Percentiles rank a stretch among this genome's conserved stretches.
Conservation (phyloP, 2,113 vertebrate species). For the Oncorhynchus mykiss region DNA sequence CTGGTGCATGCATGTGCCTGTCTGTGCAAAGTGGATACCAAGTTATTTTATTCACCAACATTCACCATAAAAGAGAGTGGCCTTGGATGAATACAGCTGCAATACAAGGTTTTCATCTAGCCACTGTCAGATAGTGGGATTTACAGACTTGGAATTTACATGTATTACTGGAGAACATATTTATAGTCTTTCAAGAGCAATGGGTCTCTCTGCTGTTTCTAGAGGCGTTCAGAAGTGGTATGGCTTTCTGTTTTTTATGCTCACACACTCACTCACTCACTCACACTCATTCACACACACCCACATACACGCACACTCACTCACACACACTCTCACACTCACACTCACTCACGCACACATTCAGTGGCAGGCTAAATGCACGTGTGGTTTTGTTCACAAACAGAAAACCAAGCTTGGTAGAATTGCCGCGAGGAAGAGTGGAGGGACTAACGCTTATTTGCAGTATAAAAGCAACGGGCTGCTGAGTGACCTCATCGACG, state of each 20-base stretch:
- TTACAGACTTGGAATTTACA: too few species aligned
- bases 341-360: neutral
- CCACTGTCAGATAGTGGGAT: too few species aligned
- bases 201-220: too few species aligned
- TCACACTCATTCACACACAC: neutral
- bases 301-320: neutral
- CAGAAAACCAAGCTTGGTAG: constrained; percentile 93
- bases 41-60: too few species aligned
- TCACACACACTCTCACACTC: too few species aligned
- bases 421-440: constrained; percentile 84
- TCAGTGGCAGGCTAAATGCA: constrained; percentile 36
- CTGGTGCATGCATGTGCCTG: neutral
- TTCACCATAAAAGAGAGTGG: too few species aligned
- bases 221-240: too few species aligned
- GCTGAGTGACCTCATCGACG: constrained; percentile 68
- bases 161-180: too few species aligned
- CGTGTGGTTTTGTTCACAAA: constrained; percentile 62
- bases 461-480: constrained; percentile 88
- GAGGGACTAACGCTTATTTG: constrained; percentile 87
- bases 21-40: neutral
- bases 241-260: neutral
- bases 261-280: neutral
- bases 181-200: too few species aligned
- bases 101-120: too few species aligned
- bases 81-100: too few species aligned